These are phyloP conservation scores for Leptinotarsa texana DNA, from an alignment of 1,140 invertebrate genomes.

Conservation along the genomic window DNA sequence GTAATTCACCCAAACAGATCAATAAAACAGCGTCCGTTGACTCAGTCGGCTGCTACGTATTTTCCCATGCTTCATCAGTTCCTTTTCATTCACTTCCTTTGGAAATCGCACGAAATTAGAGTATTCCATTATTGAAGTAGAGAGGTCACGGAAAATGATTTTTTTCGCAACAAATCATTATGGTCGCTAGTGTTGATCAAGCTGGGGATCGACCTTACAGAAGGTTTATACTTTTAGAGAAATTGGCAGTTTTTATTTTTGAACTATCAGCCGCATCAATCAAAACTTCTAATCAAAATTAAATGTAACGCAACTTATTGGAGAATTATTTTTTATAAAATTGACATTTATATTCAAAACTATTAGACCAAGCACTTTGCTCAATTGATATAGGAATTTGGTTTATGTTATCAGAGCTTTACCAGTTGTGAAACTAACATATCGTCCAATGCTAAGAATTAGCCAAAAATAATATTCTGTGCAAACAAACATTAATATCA, in stretches of 20 bases:
- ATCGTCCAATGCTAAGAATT: neutral
- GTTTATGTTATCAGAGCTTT: neutral
- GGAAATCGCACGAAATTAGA: too few relatives aligned
- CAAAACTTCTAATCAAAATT: slow-evolving; percentile 16
- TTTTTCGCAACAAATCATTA: neutral
- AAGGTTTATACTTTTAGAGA: slow-evolving; percentile 7
- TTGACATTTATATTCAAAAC: neutral
- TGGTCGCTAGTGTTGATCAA: neutral
- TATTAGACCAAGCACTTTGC: slow-evolving; percentile 9
- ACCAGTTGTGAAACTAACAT: neutral
- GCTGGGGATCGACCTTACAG: slow-evolving; percentile 12
- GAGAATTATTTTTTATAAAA: slow-evolving; percentile 4
- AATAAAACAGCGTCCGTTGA: slow-evolving; percentile 20
- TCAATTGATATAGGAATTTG: neutral
- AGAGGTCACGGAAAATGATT: neutral
- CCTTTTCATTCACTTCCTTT: too few relatives aligned
- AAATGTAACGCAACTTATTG: slow-evolving; percentile 8
- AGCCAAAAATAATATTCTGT: too few relatives aligned
- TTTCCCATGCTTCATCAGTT: too few relatives aligned
- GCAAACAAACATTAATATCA: too few relatives aligned
- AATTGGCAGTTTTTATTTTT: slow-evolving; percentile 24
- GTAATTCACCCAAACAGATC: slow-evolving; percentile 21
- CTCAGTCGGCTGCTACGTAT: neutral
- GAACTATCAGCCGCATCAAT: neutral
- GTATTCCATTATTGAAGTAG: too few relatives aligned